Evolutionary conservation across 1,140 invertebrate genomes (phyloP), one percentile per base, ranked within the genome.

Genomic region (Pseudobourletiella spinata): DNA sequence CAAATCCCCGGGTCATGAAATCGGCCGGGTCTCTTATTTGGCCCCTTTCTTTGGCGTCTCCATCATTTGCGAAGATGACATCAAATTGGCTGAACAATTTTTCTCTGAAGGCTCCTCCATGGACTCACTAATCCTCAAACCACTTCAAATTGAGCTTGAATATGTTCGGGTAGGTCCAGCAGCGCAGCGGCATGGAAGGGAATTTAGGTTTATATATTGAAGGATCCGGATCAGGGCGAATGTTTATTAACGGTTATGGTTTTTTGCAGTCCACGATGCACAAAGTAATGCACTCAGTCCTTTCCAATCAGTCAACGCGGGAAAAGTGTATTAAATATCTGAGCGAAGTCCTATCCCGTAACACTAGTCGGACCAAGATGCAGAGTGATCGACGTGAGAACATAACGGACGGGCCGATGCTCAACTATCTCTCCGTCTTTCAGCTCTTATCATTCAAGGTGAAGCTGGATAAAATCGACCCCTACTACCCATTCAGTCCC

Each of bases 381-480:
- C 86, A 92, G 74, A 86, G 84, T 30, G 91, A 96, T 73, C 89
- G 93, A 70, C 80, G 86, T 65, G 77, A 85, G 0, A 79, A 95
- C 0, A 88, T 90, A 29, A 86, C 88, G 14, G 93, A 98, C 76
- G 93, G 94, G 1, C 95, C 94, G 72, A 93, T 96, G 86, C 75
- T 98, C 30, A 98, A 98, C 78, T 75, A 98, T 3, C 80, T 96
- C 59, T 87, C 87, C 44, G 87, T 96, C 15, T 74, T 98, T 52
- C 93, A 97, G 75, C 82, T 88, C 73, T 75, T 96, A 0, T 86
- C 89, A 0, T 79, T 89, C 0, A 91, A 91, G 77, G 72, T 91
- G 26, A 88, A 88, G 74, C 71, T 91, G 48, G 85, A 89, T 66
- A 86, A 88, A 61, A 83, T 97, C 43, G 91, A 95, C 74, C 80